phyloP scores from a whole-genome alignment of 1,140 invertebrate species.

The Heliothis subflexa region DNA sequence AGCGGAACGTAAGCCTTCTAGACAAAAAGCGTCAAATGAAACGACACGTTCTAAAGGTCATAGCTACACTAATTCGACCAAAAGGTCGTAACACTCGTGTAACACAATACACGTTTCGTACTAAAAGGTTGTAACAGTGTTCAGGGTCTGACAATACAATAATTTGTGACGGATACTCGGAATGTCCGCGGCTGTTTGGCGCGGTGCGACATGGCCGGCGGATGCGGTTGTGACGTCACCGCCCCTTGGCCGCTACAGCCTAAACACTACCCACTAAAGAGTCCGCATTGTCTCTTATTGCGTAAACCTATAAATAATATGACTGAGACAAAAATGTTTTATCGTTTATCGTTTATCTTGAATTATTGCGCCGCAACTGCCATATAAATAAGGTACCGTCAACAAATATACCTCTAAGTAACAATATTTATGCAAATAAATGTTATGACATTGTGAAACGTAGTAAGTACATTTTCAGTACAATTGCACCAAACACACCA shows the following conservation, averaged over 20 bases:
- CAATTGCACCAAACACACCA: too few relatives aligned
- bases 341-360: constrained; percentile 26
- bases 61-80: too few relatives aligned
- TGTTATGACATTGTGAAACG: too few relatives aligned
- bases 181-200: constrained; percentile 56
- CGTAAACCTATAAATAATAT: constrained; percentile 11
- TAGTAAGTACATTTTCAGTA: too few relatives aligned
- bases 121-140: background rate
- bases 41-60: background rate
- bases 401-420: too few relatives aligned
- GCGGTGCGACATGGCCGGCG: constrained; percentile 60
- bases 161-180: constrained; percentile 50
- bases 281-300: constrained; percentile 42
- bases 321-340: constrained; percentile 20
- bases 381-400: background rate
- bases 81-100: constrained; percentile 6
- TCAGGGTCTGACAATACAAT: constrained; percentile 42
- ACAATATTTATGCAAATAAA: too few relatives aligned
- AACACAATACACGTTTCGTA: background rate
- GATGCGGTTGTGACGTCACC: constrained; percentile 66
- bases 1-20: background rate
- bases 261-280: constrained; percentile 17
- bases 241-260: constrained; percentile 43
- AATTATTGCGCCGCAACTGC: background rate
- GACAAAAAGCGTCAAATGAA: constrained; percentile 23